phyloP scores from a whole-genome alignment of 2,113 vertebrate species.

The Oryzias woworae region DNA sequence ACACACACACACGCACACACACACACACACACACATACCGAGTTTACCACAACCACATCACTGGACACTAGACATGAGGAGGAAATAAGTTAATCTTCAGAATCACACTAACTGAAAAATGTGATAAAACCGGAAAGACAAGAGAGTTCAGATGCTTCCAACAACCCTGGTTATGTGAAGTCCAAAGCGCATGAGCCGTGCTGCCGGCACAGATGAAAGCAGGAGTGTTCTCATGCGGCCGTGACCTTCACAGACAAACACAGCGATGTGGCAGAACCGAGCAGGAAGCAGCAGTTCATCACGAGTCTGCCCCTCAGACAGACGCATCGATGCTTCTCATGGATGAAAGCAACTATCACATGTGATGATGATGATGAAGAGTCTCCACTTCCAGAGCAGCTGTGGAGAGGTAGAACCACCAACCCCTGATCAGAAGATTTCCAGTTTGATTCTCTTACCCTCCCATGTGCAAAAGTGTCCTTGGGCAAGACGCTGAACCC shows the following conservation, averaged over 20 bases:
- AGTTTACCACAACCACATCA: no score
- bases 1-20: no score
- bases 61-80: no score
- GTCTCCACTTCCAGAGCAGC: neutral
- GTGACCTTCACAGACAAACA: constrained; percentile 47
- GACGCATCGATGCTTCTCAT: neutral
- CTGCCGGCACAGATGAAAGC: constrained; percentile 14
- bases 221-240: constrained; percentile 19
- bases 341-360: neutral
- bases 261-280: constrained; percentile 7
- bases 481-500: no score
- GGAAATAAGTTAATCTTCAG: no score
- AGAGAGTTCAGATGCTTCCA: neutral
- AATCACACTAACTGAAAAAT: no score
- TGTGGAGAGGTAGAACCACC: no score
- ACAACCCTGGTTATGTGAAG: neutral
- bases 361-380: neutral
- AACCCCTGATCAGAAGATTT: no score
- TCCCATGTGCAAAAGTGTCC: no score
- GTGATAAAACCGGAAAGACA: no score
- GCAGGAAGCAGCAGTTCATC: constrained; percentile 25
- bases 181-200: neutral
- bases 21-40: no score
- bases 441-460: no score
- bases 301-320: neutral